Conservation (phyloP, 2,888 invertebrate genomes). For the Seira ritae region DNA sequence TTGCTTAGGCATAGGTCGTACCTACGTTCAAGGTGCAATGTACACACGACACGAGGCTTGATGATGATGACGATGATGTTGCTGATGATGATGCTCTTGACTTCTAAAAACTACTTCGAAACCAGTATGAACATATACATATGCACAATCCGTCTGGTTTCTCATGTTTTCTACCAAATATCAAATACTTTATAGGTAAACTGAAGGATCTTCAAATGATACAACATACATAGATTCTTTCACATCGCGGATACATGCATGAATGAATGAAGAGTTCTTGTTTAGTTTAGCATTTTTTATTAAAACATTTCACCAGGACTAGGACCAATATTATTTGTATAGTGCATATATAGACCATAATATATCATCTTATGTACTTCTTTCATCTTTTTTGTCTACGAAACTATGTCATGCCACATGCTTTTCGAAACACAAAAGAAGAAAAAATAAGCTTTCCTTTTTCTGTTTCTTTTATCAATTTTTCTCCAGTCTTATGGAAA, state of each 20-base stretch:
- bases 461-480: background rate
- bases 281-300: too few relatives aligned
- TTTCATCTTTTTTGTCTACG: background rate
- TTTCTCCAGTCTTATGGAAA: constrained; percentile 11
- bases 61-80: constrained; percentile 21
- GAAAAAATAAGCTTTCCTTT: background rate
- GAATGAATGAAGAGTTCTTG: constrained; percentile 52
- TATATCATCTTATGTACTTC: background rate
- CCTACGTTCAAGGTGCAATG: constrained; percentile 21
- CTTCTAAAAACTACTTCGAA: constrained; percentile 30
- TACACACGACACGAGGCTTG: constrained; percentile 19
- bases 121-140: background rate
- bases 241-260: background rate
- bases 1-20: constrained; percentile 4
- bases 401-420: constrained; percentile 21
- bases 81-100: constrained; percentile 41
- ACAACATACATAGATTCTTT: background rate
- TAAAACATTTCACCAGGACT: background rate
- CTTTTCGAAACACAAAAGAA: constrained; percentile 16
- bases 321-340: too few relatives aligned
- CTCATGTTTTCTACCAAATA: constrained; percentile 18
- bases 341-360: too few relatives aligned
- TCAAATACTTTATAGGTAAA: too few relatives aligned
- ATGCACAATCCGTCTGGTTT: constrained; percentile 18
- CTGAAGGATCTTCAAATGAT: too few relatives aligned